phyloP scores from a whole-genome alignment of 2,797 vertebrate genomes.

The Melanogrammus aeglefinus region DNA sequence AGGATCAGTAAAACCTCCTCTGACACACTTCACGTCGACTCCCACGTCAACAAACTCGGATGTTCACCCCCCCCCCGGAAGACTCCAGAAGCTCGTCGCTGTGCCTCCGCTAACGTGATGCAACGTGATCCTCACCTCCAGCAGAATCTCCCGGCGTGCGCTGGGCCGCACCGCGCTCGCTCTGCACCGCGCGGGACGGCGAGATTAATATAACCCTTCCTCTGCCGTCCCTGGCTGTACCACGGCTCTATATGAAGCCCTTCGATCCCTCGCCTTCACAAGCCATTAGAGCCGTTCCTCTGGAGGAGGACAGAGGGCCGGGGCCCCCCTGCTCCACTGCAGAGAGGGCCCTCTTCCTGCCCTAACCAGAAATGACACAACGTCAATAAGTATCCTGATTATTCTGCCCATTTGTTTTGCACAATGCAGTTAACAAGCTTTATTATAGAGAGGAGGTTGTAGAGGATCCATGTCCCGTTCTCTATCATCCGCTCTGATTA shows the following conservation, averaged over 20 bases:
- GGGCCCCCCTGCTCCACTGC: constrained; percentile 29
- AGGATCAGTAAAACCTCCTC: neutral
- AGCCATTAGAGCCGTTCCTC: constrained; percentile 72
- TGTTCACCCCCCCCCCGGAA: constrained; percentile 6
- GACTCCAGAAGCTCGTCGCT: constrained; percentile 17
- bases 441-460: constrained; percentile 78
- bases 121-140: constrained; percentile 39
- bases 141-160: constrained; percentile 34
- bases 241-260: constrained; percentile 68
- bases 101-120: constrained; percentile 43
- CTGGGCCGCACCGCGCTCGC: constrained; percentile 45
- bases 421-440: constrained; percentile 78
- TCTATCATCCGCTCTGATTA: constrained; percentile 77
- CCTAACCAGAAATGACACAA: constrained; percentile 78
- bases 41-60: constrained; percentile 6
- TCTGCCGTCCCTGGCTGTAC: constrained; percentile 54
- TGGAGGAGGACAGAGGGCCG: constrained; percentile 57
- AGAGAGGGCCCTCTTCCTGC: constrained; percentile 66
- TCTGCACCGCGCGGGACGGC: constrained; percentile 21
- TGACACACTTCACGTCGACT: constrained; percentile 12
- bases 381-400: constrained; percentile 80
- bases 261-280: constrained; percentile 75
- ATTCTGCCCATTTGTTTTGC: constrained; percentile 79
- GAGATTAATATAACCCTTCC: constrained; percentile 65
- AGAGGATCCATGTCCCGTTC: constrained; percentile 74